Base-by-base conservation (phyloP, 2,113 vertebrate genomes). In the Labrus mixtus region DNA sequence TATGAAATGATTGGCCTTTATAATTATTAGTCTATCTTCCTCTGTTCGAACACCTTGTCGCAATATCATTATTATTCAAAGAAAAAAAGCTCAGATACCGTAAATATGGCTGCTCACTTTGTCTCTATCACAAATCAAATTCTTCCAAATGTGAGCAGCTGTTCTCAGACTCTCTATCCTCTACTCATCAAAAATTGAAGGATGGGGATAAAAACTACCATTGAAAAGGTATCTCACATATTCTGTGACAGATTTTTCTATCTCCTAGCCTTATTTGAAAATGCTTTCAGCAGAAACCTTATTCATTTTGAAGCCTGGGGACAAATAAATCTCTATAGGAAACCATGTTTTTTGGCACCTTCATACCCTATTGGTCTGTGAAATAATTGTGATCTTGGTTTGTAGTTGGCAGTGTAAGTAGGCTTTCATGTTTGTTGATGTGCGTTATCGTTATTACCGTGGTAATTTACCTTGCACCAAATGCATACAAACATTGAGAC, bases 141-240 rank as follows among this genome's bases (percentile, higher is more conserved):
- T 37, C n/a, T 56, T 53, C 70, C 19, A n/a, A 58, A n/a, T 33
- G 69, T 59, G n/a, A 36, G 20, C 7, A 45, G 76, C 58, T n/a
- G 71, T 51, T 70, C 6, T 48, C 63, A 70, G 54, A 63, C 43
- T 17, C 55, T 45, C 68, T 50, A 58, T 71, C 77, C 25, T 73
- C 39, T 20, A 61, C 73, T 88, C 68, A 65, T 85, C 68, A 73
- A 67, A 86, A 67, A 79, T 54, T 8, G 55, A 75, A 43, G 33
- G 73, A 67, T 37, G 46, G 67, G 66, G 80, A 76, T 76, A 62
- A 61, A 55, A 85, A 68, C 54, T 46, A 54, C 71, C 61, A 19
- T 22, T 50, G 48, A 57, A 68, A 78, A 73, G 45, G 50, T 73
- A 62, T 37, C 50, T 45, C 59, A 41, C 25, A 76, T 74, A 72